Evolutionary conservation across 1,140 invertebrate species (phyloP), one percentile per base, ranked within the genome.

Genomic region (Potamilus streckersoni): DNA sequence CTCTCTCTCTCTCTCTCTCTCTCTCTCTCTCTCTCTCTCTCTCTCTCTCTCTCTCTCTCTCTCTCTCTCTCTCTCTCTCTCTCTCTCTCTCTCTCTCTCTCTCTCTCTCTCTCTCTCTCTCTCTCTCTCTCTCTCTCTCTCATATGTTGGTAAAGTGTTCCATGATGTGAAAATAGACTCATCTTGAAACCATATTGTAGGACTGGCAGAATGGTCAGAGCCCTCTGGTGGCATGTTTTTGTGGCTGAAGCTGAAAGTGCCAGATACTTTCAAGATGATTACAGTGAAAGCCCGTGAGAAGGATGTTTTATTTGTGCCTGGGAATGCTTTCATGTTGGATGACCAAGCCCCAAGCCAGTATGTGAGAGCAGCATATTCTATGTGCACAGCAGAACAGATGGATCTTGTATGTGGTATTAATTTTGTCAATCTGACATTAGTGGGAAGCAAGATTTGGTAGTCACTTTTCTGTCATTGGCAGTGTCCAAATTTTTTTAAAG

Each of bases 171-270:
- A n/a, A 62, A 23, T n/a, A 19, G 13, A 62, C 20, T 62, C 20
- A n/a, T 62, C 13, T 14, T 19, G 60, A 23, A 31, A 68, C 15
- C 27, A 12, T 67, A 31, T 27, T 68, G n/a, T 84, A 91, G 93
- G 92, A 61, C 86, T 95, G 3, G 94, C 92, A 6, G 92, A 94
- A 62, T 95, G 94, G 92, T 83, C 88, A 8, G 82, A 91, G 58
- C 94, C 95, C 0, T 85, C 87, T 4, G 94, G 93, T n/a, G 94
- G 95, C 2, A 93, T 96, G 91, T 95, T 95, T 88, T 89, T 95
- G 16, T 96, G 95, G 94, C 90, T 95, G 23, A 92, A 93, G 84
- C 91, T 95, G 1, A 93, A 91, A 5, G 90, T 95, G 0, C 86
- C 91, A 0, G 94, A 95, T 82, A 94, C 94, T 6, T 93, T 93